Base-by-base conservation (phyloP, 1,140 invertebrate genomes). In the Leptinotarsa lineolata region DNA sequence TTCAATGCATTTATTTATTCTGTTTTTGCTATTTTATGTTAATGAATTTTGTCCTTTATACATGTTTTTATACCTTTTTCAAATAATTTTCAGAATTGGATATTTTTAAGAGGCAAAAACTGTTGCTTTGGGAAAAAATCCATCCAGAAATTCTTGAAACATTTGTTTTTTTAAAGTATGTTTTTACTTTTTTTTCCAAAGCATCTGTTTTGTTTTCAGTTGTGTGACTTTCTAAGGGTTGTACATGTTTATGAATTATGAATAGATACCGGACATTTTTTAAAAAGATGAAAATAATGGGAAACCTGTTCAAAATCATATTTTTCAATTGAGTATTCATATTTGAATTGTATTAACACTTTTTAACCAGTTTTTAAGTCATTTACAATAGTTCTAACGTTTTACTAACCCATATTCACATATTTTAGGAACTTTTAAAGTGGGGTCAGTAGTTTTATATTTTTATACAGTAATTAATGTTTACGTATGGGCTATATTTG, bases 281-380 rank as follows among this genome's bases (percentile, higher is more conserved):
- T 15, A 54, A 54, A 54, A 54, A 54, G n/a, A 54, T 18, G 4
- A 54, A 54, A 54, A 8, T 16, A n/a, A 54, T 16, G 6, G n/a
- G 15, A 54, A 54, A 54, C 48, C 48, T 54, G 15, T 54, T 54
- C 15, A 54, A n/a, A 54, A 16, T n/a, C 4, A n/a, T 54, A 16
- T 54, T 54, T 54, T 54, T 54, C 15, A 54, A 15, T 54, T 54
- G 15, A 54, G 6, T 54, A 15, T 54, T 15, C 16, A 54, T 54
- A 16, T 2, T 18, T 54, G 48, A 54, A 54, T 54, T 54, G 48
- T 18, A 54, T 54, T 54, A 54, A 54, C 48, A 54, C n/a, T 39
- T 54, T 54, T 54, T 54, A 54, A 54, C 48, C 48, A 54, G 48
- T 54, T 54, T 54, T 54, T 54, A 54, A 54, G n/a, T 54, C 15